These are phyloP conservation scores for Mythimna albipuncta DNA, from an alignment of 2,888 invertebrate species.

Conservation along the genomic window DNA sequence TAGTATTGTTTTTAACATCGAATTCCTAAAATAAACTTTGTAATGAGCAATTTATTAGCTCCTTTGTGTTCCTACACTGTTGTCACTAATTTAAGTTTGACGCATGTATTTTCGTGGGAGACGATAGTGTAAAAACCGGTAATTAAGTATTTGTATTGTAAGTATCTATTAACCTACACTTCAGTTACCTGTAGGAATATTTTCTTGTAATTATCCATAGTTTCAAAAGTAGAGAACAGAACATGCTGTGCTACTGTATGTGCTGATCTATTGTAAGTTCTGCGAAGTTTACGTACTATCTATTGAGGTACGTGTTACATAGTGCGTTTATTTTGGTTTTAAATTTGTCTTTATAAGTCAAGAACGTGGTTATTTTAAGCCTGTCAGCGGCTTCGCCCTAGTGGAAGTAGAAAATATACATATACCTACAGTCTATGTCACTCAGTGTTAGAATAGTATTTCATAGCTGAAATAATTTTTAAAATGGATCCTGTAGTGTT, in stretches of 20 bases:
- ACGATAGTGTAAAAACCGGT: constrained; percentile 8
- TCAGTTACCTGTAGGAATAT: neutral
- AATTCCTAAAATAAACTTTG: neutral
- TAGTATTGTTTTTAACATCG: too few species aligned
- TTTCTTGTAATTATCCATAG: neutral
- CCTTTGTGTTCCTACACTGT: constrained; percentile 3
- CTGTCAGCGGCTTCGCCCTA: too few species aligned
- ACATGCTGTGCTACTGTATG: neutral
- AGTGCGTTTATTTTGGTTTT: neutral
- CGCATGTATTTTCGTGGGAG: neutral
- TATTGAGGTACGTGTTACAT: too few species aligned
- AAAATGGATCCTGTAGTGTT: too few species aligned
- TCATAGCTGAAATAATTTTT: too few species aligned
- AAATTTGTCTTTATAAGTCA: neutral
- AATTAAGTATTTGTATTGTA: constrained; percentile 1
- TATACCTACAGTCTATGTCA: too few species aligned
- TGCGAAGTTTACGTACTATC: neutral
- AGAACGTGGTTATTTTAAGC: neutral
- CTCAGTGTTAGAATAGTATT: too few species aligned
- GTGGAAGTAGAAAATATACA: too few species aligned
- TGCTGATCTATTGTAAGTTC: neutral
- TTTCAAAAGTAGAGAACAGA: neutral
- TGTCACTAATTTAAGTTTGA: constrained; percentile 12
- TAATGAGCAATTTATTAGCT: constrained; percentile 16
- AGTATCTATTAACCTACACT: neutral